These are phyloP conservation scores for Leptopilina drosophilae DNA, from an alignment of 2,888 invertebrate species.

Conservation along the genomic window DNA sequence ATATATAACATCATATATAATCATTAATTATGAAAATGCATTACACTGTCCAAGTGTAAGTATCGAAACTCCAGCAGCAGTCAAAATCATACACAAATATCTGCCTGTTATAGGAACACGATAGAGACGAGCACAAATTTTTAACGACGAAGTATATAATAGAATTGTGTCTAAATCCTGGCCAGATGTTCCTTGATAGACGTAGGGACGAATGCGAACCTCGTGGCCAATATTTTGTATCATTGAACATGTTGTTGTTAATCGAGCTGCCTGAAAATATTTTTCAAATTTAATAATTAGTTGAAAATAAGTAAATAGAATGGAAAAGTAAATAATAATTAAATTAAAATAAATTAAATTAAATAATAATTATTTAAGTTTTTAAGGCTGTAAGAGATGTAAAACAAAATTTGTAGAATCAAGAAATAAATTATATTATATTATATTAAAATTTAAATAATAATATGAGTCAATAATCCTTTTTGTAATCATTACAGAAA, in stretches of 20 bases:
- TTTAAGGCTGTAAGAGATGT: no score
- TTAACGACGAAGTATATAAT: conserved; percentile 86
- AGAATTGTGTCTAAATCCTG: conserved; percentile 87
- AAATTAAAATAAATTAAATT: no score
- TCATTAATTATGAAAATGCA: conserved; percentile 77
- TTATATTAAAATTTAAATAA: no score
- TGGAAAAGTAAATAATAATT: no score
- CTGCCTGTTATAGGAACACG: conserved; percentile 85
- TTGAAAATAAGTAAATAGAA: no score
- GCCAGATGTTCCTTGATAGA: conserved; percentile 87
- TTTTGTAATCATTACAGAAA: no score
- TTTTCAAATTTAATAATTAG: no score
- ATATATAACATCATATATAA: no score
- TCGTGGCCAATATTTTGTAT: conserved; percentile 88
- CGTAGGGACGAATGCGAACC: conserved; percentile 87
- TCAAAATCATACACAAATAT: conserved; percentile 82
- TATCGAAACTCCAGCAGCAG: conserved; percentile 80
- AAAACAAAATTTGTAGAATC: no score
- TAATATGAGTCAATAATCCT: no score
- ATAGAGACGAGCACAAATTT: conserved; percentile 86
- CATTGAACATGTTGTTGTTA: conserved; percentile 85
- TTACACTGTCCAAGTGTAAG: conserved; percentile 87
- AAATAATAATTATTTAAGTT: no score
- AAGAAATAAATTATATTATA: no score
- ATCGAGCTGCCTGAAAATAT: conserved; percentile 83